phyloP scores from a whole-genome alignment of 1,140 invertebrate species.

The Brachionus koreanus region DNA sequence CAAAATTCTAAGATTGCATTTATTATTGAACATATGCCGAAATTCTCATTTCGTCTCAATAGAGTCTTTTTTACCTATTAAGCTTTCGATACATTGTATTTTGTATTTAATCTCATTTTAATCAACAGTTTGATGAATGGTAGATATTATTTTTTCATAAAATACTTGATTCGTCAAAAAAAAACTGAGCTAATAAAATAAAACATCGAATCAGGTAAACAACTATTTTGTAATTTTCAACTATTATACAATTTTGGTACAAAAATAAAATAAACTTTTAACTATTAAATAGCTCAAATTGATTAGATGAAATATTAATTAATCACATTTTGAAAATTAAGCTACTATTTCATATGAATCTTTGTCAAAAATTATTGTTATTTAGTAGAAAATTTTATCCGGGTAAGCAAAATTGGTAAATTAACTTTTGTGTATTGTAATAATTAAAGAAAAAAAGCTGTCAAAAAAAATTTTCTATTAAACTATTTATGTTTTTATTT shows the following conservation, averaged over 20 bases:
- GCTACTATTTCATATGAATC: too few species aligned
- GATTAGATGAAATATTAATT: too few species aligned
- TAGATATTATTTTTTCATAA: neutral
- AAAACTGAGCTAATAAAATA: neutral
- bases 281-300: neutral
- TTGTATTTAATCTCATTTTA: constrained; percentile 30
- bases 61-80: neutral
- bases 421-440: too few species aligned
- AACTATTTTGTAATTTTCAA: neutral
- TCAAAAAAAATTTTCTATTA: too few species aligned
- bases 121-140: constrained; percentile 25
- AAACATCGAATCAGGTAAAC: neutral
- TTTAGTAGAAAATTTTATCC: too few species aligned
- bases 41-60: neutral
- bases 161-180: neutral
- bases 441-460: too few species aligned
- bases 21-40: neutral
- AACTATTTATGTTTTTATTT: too few species aligned
- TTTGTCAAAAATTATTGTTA: too few species aligned
- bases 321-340: too few species aligned
- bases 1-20: neutral
- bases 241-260: neutral
- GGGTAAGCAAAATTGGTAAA: too few species aligned
- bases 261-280: neutral
- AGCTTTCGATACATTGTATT: constrained; percentile 4